Percentiles rank a stretch among this genome's conserved stretches.
phyloP scores from a whole-genome alignment of 2,797 vertebrate genomes.

The Darevskia nairensis region DNA sequence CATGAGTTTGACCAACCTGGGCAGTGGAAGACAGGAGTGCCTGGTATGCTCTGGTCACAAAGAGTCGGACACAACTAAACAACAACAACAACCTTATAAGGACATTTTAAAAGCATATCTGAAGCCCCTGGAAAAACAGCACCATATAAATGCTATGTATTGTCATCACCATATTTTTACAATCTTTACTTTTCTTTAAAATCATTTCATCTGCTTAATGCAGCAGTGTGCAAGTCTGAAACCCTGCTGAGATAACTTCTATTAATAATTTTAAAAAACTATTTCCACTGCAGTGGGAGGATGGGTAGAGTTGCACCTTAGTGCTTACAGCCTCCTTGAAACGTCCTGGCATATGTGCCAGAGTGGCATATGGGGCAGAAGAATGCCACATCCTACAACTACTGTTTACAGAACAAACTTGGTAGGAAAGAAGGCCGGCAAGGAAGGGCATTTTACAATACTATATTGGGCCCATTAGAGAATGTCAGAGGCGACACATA shows the following conservation, averaged over 20 bases:
- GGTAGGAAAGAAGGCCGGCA: not conserved
- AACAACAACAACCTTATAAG: too few species aligned
- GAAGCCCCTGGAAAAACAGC: not conserved
- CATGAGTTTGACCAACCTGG: too few species aligned
- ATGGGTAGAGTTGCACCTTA: not conserved
- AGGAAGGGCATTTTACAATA: not conserved
- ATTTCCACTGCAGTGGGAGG: not conserved
- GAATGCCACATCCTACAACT: not conserved
- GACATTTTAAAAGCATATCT: too few species aligned
- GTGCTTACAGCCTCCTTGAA: not conserved
- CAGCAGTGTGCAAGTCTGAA: conserved; percentile 6
- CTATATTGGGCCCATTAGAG: not conserved
- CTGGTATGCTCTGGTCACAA: too few species aligned
- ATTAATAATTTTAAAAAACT: fast-evolving
- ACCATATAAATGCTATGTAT: not conserved
- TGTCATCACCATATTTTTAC: not conserved
- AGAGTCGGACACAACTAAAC: too few species aligned
- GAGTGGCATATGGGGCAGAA: not conserved
- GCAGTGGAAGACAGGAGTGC: too few species aligned
- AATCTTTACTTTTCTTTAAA: conserved; percentile 14
- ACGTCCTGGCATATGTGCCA: not conserved
- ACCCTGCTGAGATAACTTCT: conserved; percentile 19
- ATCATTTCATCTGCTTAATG: not conserved
- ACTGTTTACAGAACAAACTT: conserved; percentile 10
- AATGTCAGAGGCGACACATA: conserved; percentile 29